Percentiles rank a stretch among this genome's conserved stretches.
phyloP scores from a whole-genome alignment of 2,888 invertebrate genomes.

The Callyntrura sp. region DNA sequence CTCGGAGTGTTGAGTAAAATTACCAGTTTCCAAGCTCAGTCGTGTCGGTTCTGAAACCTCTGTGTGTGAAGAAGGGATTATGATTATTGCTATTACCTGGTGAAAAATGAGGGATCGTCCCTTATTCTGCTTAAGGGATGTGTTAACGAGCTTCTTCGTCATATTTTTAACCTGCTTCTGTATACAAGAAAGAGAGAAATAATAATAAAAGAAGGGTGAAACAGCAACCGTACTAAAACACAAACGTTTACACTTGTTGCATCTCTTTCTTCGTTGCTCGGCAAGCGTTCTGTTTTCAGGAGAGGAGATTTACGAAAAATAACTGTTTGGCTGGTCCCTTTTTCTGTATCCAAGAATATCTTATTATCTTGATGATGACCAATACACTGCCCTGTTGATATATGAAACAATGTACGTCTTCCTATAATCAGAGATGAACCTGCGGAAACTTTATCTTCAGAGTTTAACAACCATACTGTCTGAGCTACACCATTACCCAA shows the following conservation, averaged over 20 bases:
- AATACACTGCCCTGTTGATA: not conserved
- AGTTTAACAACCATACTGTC: not conserved
- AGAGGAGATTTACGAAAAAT: conserved; percentile 36
- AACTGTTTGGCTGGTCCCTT: not conserved
- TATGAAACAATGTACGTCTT: too few species aligned
- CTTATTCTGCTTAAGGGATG: conserved; percentile 73
- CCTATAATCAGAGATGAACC: too few species aligned
- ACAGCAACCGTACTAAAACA: not conserved
- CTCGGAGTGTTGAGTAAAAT: conserved; percentile 81
- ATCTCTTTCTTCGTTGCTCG: not conserved
- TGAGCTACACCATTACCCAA: conserved; percentile 7
- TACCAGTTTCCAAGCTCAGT: conserved; percentile 76
- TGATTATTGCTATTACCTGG: conserved; percentile 70
- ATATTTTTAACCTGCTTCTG: conserved; percentile 63
- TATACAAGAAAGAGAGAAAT: conserved; percentile 30
- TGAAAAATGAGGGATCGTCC: conserved; percentile 80
- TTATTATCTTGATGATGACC: conserved; percentile 17
- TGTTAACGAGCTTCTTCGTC: conserved; percentile 72
- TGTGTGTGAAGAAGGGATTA: conserved; percentile 73
- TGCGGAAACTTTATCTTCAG: not conserved
- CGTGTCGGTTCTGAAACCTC: conserved; percentile 49
- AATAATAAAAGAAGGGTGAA: conserved; percentile 42
- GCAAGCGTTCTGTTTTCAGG: conserved; percentile 50
- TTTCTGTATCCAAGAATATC: not conserved
- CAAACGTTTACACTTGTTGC: conserved; percentile 45